phyloP scores from a whole-genome alignment of 2,113 vertebrate species.

The Sciurus niger region DNA sequence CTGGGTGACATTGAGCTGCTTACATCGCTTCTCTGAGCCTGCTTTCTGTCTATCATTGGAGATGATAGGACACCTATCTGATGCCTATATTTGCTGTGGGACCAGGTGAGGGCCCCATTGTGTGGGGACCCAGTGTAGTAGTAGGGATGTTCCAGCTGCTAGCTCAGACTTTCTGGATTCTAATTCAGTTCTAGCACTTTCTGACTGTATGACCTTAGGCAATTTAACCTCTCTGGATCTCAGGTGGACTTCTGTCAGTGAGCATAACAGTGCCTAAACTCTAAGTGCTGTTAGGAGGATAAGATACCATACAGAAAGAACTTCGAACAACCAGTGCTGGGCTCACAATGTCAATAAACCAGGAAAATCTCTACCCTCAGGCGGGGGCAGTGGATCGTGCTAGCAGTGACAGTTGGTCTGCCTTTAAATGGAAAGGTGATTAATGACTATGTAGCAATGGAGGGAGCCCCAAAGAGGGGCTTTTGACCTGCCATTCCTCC shows the following conservation, averaged over 20 bases:
- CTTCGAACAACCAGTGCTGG: not conserved
- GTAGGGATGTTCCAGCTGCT: not conserved
- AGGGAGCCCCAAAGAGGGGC: too few species aligned
- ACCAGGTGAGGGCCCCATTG: not conserved
- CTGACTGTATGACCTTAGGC: not conserved
- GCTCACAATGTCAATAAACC: not conserved
- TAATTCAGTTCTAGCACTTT: not conserved
- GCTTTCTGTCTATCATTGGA: not conserved
- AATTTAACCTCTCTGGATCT: not conserved
- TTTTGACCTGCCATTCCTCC: not conserved
- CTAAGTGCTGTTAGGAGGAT: not conserved
- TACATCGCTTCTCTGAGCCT: not conserved
- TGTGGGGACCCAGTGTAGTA: not conserved
- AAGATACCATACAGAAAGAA: not conserved
- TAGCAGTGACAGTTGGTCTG: not conserved
- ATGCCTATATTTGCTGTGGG: not conserved
- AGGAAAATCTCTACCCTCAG: not conserved
- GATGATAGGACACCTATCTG: not conserved
- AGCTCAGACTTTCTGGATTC: not conserved
- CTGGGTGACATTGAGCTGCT: not conserved
- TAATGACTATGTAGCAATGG: not conserved
- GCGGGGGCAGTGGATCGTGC: not conserved
- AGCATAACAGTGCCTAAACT: not conserved
- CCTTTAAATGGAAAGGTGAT: not conserved
- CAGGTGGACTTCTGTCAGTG: not conserved